Evolutionary conservation across 2,113 vertebrate genomes (phyloP).

Genomic region (Pleuronectes platessa): DNA sequence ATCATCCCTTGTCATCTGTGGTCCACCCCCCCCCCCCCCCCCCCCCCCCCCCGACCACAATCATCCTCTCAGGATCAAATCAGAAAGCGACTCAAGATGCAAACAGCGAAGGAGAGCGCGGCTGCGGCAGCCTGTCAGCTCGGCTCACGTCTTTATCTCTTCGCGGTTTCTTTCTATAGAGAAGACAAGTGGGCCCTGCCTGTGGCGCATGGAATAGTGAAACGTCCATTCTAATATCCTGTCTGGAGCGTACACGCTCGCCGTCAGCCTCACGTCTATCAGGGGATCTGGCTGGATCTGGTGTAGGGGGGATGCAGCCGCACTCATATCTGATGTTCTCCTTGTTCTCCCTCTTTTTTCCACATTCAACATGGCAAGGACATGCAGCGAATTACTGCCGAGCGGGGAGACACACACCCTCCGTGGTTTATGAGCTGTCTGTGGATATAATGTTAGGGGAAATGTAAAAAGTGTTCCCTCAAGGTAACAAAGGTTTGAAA

Average conservation of each 20-base stretch:
- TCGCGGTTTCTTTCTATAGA: constrained; percentile 54
- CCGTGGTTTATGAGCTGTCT: constrained; percentile 1
- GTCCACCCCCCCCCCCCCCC: not conserved
- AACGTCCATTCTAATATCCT: constrained; percentile 81
- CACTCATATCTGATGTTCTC: constrained; percentile 74
- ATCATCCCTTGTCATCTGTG: constrained; percentile 45
- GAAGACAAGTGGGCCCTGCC: constrained; percentile 68
- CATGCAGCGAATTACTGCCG: constrained; percentile 45
- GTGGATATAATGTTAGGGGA: not conserved
- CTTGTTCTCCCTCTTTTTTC: constrained; percentile 44
- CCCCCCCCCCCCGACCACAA: constrained; percentile 42
- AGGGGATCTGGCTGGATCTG: constrained; percentile 71
- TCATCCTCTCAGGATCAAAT: constrained; percentile 71
- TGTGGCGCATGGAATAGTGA: constrained; percentile 69
- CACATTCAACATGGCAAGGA: constrained; percentile 56
- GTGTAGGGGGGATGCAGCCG: constrained; percentile 44
- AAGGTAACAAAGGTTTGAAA: not conserved
- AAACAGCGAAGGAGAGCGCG: constrained; percentile 55
- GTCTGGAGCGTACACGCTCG: constrained; percentile 62
- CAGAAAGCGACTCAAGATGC: constrained; percentile 63
- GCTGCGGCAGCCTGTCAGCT: constrained; percentile 72
- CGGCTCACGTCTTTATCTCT: constrained; percentile 77
- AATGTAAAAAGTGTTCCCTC: not conserved
- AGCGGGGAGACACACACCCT: constrained; percentile 4
- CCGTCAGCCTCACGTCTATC: constrained; percentile 69